Evolutionary conservation across 2,797 vertebrate species (phyloP).

Genomic region (Pelobates cultripes): DNA sequence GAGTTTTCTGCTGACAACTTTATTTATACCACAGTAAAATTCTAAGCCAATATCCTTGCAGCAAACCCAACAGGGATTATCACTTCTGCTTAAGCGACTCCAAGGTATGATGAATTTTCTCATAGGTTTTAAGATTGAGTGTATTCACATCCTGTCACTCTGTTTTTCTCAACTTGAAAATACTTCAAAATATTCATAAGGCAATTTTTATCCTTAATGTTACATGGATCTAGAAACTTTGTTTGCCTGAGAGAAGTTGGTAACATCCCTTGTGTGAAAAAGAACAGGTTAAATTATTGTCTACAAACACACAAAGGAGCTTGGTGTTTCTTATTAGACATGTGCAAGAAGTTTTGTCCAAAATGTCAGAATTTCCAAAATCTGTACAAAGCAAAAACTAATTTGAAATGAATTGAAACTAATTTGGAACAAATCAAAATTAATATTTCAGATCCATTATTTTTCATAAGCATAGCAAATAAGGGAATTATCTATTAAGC

Average conservation of each 20-base stretch:
- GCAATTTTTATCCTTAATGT: constrained; percentile 15
- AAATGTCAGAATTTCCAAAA: too few species aligned
- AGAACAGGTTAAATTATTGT: constrained; percentile 10
- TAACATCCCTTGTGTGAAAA: constrained; percentile 12
- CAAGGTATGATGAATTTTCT: constrained; percentile 43
- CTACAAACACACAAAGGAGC: not conserved
- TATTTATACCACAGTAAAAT: constrained; percentile 39
- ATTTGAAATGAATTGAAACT: too few species aligned
- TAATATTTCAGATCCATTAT: too few species aligned
- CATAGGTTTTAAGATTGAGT: constrained; percentile 21
- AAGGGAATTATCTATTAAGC: too few species aligned
- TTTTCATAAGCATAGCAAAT: too few species aligned
- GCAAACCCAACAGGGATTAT: constrained; percentile 48
- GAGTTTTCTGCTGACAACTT: constrained; percentile 46
- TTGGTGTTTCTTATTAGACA: too few species aligned
- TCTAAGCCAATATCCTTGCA: constrained; percentile 31
- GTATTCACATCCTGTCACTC: constrained; percentile 51
- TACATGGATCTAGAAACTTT: constrained; percentile 15
- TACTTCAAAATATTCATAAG: constrained; percentile 29
- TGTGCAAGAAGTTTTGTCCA: too few species aligned
- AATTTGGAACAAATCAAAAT: too few species aligned
- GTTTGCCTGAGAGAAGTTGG: constrained; percentile 19
- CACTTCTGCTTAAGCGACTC: constrained; percentile 40
- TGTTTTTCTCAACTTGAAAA: constrained; percentile 46
- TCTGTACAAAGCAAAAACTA: too few species aligned